Evolutionary conservation across 1,140 invertebrate genomes (phyloP).

Genomic region (Cydia amplana): DNA sequence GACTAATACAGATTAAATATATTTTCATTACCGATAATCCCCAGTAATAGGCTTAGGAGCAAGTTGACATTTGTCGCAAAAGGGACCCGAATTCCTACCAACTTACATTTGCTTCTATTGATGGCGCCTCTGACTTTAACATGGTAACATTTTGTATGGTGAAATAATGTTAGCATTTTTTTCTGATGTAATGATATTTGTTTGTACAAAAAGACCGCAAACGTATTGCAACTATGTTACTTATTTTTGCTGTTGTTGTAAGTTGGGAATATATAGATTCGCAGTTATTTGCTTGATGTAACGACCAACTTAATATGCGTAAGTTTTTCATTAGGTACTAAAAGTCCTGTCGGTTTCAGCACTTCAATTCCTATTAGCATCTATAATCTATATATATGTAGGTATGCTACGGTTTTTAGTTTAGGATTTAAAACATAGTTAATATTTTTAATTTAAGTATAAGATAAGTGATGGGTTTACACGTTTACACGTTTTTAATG

Average conservation of each 20-base stretch:
- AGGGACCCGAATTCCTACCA: slow-evolving; percentile 13
- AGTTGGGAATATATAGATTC: too few relatives aligned
- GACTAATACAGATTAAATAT: slow-evolving; percentile 32
- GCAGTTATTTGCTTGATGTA: too few relatives aligned
- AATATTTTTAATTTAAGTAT: too few relatives aligned
- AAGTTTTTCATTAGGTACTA: too few relatives aligned
- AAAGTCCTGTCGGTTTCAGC: too few relatives aligned
- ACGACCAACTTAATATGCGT: too few relatives aligned
- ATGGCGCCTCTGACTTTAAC: background rate
- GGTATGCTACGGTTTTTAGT: too few relatives aligned
- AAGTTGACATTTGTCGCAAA: slow-evolving; percentile 32
- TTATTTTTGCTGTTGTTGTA: background rate
- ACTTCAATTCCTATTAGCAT: too few relatives aligned
- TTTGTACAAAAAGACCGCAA: slow-evolving; percentile 3
- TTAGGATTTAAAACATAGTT: too few relatives aligned
- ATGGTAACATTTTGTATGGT: background rate
- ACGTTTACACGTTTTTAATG: too few relatives aligned
- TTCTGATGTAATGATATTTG: background rate
- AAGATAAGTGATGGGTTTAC: too few relatives aligned
- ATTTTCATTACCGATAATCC: slow-evolving; percentile 32
- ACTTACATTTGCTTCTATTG: background rate
- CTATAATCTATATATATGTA: too few relatives aligned
- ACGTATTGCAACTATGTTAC: background rate
- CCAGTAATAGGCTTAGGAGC: slow-evolving; percentile 27
- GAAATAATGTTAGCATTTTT: background rate